A percentile compares a stretch with the other conserved stretches of the same genome.
These are phyloP conservation scores for Eupristina koningsbergeri DNA, from an alignment of 1,140 invertebrate genomes.

Conservation along the genomic window DNA sequence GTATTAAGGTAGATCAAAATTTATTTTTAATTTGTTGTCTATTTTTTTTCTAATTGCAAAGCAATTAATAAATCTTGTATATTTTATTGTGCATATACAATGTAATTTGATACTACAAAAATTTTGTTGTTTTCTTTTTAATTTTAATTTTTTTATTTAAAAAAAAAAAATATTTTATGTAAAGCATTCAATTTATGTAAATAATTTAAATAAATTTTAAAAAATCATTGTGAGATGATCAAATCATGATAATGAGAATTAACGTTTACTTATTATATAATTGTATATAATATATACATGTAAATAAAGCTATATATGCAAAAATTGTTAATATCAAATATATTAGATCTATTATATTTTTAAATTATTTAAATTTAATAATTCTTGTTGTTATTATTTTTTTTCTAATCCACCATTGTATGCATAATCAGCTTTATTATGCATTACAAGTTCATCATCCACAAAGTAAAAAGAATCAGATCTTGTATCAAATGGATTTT, in stretches of 20 bases:
- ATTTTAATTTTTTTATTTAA: constrained; percentile 43
- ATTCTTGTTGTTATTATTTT: constrained; percentile 50
- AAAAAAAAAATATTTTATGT: constrained; percentile 32
- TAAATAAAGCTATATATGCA: constrained; percentile 47
- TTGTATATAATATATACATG: constrained; percentile 51
- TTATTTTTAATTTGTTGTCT: constrained; percentile 10
- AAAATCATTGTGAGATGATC: constrained; percentile 32
- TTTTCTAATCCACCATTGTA: constrained; percentile 83
- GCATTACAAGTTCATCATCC: constrained; percentile 96
- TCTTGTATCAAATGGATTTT: constrained; percentile 94
- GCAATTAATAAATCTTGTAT: constrained; percentile 35
- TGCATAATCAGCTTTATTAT: constrained; percentile 98
- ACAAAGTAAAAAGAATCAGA: constrained; percentile 99
- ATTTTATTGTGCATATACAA: constrained; percentile 50
- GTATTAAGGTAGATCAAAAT: constrained; percentile 39
- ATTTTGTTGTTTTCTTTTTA: constrained; percentile 48
- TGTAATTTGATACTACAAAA: constrained; percentile 34
- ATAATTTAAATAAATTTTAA: constrained; percentile 52
- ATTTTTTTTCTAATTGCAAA: constrained; percentile 9
- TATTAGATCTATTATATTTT: constrained; percentile 7
- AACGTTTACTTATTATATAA: constrained; percentile 43
- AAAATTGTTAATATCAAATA: constrained; percentile 30
- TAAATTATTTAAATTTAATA: constrained; percentile 18
- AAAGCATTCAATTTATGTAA: constrained; percentile 50
- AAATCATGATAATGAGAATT: constrained; percentile 43